Base-by-base conservation (phyloP, 2,113 vertebrate genomes). In the Alosa alosa region DNA sequence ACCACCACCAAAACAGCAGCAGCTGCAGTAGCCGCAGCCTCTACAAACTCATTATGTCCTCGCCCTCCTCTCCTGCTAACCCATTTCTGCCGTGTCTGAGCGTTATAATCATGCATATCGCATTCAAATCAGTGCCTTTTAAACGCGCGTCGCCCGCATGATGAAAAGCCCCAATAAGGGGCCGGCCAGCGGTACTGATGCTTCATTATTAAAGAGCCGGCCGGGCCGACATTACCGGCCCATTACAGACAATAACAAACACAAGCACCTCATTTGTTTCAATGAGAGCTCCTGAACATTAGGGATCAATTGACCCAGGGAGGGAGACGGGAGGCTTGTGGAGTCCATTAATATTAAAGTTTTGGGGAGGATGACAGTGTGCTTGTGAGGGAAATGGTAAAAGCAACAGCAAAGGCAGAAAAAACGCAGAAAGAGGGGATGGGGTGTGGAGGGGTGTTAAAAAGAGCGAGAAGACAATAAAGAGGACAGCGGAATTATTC, bases 141-240 rank as follows among this genome's bases (percentile, higher is more conserved):
- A 86, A 92, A 91, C 81, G 90, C 91, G 89, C 93, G 93, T 94
- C 93, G 92, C 88, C 87, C 88, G 89, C 88, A 94, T 95, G 95
- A 96, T 95, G 93, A 94, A 95, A 94, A 87, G 90, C 94, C 94
- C 95, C 95, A 95, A 96, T 96, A 95, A 96, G 93, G 86, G 86
- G 88, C 88, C 88, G 88, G 85, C 87, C 88, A 86, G 89, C 91
- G 86, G 92, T 94, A 94, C 94, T 94, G 94, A 95, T 94, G 94
- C 88, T 93, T 95, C 93, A 94, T 96, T 95, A 95, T 95, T 92
- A 92, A 83, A 78, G 87, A 89, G 93, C 91, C 90, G 86, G 82
- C 90, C 90, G 90, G 92, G 89, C 93, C 91, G 92, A 89, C 94
- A 95, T 95, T 95, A 95, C 90, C 90, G 94, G 91, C 89, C 93